Conservation (phyloP, 2,797 vertebrate genomes). For the Urophycis tenuis region DNA sequence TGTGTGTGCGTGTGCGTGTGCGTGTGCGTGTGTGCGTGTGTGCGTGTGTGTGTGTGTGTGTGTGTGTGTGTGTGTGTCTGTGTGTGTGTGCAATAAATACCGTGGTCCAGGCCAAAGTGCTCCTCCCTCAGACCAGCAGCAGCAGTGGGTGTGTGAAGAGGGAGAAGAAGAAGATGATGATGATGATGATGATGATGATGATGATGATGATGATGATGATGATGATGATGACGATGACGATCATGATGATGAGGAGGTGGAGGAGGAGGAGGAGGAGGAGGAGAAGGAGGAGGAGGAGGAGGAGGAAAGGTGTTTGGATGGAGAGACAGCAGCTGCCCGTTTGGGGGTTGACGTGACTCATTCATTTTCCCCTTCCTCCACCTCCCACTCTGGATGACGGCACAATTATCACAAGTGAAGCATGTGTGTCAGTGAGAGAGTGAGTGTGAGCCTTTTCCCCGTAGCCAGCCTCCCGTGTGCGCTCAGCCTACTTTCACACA, state of each 20-base stretch:
- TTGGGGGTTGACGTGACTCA: background rate
- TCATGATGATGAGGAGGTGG: too few relatives aligned
- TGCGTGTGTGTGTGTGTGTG: conserved; percentile 13
- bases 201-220: background rate
- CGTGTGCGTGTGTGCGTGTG: conserved; percentile 4
- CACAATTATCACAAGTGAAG: background rate
- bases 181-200: background rate
- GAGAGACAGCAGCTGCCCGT: background rate
- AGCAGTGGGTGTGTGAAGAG: background rate
- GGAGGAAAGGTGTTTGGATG: background rate
- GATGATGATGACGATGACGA: too few relatives aligned
- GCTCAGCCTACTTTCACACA: conserved; percentile 33
- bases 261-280: too few relatives aligned
- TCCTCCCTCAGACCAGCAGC: background rate
- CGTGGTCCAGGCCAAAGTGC: background rate
- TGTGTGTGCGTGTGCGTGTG: too few relatives aligned
- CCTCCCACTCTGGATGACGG: background rate
- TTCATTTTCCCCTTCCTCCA: background rate
- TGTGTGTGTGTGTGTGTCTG: conserved; percentile 13
- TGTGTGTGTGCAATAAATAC: background rate
- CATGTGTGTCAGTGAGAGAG: conserved; percentile 19
- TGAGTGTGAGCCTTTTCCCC: conserved; percentile 4
- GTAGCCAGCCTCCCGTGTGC: conserved; percentile 14
- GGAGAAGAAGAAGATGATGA: background rate
- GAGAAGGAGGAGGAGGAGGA: background rate